Percentiles rank a stretch among this genome's conserved stretches.
Conservation (phyloP, 1,140 invertebrate species). For the Drosophila paulistorum region DNA sequence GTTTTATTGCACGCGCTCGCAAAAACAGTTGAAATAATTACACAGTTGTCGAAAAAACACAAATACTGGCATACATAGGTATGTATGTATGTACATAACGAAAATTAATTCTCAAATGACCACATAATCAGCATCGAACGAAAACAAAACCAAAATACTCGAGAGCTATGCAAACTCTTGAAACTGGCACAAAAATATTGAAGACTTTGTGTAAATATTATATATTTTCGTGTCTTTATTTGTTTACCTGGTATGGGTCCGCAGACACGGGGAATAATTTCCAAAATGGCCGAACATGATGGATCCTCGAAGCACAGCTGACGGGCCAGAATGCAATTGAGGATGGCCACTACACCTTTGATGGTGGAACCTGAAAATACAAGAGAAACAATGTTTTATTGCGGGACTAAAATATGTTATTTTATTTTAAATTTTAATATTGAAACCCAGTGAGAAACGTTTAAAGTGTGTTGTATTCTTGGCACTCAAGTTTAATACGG, state of each 20-base stretch:
- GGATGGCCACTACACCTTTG: constrained; percentile 89
- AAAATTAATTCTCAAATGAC: constrained; percentile 76
- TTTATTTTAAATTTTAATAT: no score
- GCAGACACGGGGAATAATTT: constrained; percentile 94
- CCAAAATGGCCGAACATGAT: constrained; percentile 93
- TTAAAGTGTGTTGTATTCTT: no score
- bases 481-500: no score
- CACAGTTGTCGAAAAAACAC: constrained; percentile 59
- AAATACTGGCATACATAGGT: constrained; percentile 13
- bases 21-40: constrained; percentile 78
- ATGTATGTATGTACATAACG: constrained; percentile 38
- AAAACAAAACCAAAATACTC: constrained; percentile 24
- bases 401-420: no score
- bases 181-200: constrained; percentile 36
- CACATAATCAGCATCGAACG: constrained; percentile 44
- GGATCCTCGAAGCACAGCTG: constrained; percentile 93
- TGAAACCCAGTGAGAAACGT: no score
- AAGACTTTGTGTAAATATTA: constrained; percentile 42
- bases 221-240: constrained; percentile 2
- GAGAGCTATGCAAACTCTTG: constrained; percentile 46
- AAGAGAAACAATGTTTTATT: constrained; percentile 15
- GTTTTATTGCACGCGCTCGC: constrained; percentile 75
- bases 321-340: constrained; percentile 92
- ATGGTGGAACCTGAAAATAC: constrained; percentile 88
- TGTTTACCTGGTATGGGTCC: constrained; percentile 92